Evolutionary conservation across 2,888 invertebrate genomes (phyloP), one percentile per base, ranked within the genome.

Genomic region (Stenodema calcarata): DNA sequence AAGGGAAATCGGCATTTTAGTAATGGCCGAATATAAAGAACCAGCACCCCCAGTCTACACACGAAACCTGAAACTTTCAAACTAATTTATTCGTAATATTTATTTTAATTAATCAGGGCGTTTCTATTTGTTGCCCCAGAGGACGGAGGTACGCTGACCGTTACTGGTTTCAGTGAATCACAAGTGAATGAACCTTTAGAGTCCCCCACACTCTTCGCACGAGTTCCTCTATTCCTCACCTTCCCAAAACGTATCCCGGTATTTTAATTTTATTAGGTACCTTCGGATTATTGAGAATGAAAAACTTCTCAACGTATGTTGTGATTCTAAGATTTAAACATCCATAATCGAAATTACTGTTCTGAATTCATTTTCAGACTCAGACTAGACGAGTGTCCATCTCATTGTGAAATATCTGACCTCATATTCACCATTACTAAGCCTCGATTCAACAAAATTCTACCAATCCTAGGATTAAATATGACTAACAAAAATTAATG

Each of bases 131-230:
- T 28, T 75, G 84, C 73, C 84, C 42, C 47, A 86, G 86, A 86
- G 86, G 86, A 86, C 47, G 86, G 86, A 86, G 86, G 86, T 86
- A 82, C 30, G 70, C 75, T 84, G 54, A 62, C 18, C 62, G n/a
- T 54, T 62, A 18, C 23, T 23, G 62, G 62, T 62, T 23, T 62
- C 62, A 30, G 18, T 73, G 41, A 11, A 30, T 73, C 73, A 73
- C 73, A 11, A n/a, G 14, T 73, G 73, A 73, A 73, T 73, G 73
- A 73, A 73, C n/a, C 41, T 73, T 35, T 73, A 62, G 47, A 14
- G 1, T 14, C 47, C 47, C 47, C 12, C 12, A 47, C 47, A 35
- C 16, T 9, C 16, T 9, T 47, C 6, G 62, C 62, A 62, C 62
- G 62, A 23, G 9, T 62, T 62, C 62, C 23, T 62, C n/a, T 54